phyloP scores from a whole-genome alignment of 1,140 invertebrate genomes.

The Lineus longissimus region DNA sequence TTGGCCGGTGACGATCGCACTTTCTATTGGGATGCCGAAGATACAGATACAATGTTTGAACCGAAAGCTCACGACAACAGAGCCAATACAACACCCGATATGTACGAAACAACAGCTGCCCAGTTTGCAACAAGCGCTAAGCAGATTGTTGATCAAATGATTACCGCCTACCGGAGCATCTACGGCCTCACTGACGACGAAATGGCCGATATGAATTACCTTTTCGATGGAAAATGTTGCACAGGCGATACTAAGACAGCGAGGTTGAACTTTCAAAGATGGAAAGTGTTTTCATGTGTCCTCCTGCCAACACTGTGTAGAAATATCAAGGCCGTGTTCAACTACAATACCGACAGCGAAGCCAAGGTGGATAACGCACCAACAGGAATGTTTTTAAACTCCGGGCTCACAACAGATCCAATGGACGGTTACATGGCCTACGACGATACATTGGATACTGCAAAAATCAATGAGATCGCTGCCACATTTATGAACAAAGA shows the following conservation, averaged over 20 bases:
- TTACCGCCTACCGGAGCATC: background rate
- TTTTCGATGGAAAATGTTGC: background rate
- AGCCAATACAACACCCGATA: background rate
- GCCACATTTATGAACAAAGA: constrained; percentile 3
- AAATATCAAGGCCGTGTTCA: constrained; percentile 8
- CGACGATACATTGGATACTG: background rate
- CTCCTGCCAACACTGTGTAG: background rate
- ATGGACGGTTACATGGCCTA: background rate
- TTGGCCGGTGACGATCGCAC: background rate
- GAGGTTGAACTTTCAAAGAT: background rate
- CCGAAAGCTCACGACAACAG: background rate
- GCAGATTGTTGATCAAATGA: constrained; percentile 3
- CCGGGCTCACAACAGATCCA: background rate
- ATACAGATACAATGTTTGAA: background rate
- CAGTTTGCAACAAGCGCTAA: background rate
- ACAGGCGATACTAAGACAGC: background rate
- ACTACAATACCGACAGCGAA: constrained; percentile 2
- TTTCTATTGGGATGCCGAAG: background rate
- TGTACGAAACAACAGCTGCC: background rate
- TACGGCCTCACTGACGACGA: background rate
- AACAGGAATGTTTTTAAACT: background rate
- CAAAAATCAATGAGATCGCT: background rate
- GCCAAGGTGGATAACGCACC: background rate
- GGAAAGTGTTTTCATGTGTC: constrained; percentile 7
- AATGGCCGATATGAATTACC: constrained; percentile 3